phyloP scores from a whole-genome alignment of 2,797 vertebrate genomes.

The Rhinichthys osculus region DNA sequence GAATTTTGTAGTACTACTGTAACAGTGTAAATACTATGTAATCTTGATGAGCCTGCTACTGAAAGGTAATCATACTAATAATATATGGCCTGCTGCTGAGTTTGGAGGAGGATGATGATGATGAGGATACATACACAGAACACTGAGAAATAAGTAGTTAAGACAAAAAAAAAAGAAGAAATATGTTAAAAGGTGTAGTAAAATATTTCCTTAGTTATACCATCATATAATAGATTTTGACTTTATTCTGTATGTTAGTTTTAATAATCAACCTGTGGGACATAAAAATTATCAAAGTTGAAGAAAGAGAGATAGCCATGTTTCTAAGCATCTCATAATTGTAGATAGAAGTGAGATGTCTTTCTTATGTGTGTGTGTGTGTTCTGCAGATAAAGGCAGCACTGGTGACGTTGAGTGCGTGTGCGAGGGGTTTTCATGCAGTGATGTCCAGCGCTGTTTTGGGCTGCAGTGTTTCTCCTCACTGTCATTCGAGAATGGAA shows the following conservation, averaged over 20 bases:
- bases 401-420: constrained; percentile 82
- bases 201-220: not conserved
- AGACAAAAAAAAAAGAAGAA: not conserved
- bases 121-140: too few relatives aligned
- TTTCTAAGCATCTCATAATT: not conserved
- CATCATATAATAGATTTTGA: not conserved
- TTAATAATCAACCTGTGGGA: not conserved
- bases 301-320: not conserved
- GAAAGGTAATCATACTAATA: too few relatives aligned
- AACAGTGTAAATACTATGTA: too few relatives aligned
- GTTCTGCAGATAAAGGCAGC: constrained; percentile 78
- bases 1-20: too few relatives aligned
- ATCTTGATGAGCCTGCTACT: too few relatives aligned
- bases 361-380: constrained; percentile 32
- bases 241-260: not conserved
- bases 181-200: not conserved
- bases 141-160: too few relatives aligned
- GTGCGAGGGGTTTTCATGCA: constrained; percentile 87
- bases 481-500: constrained; percentile 84
- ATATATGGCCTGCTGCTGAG: too few relatives aligned
- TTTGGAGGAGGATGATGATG: too few relatives aligned
- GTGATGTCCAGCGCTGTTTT: constrained; percentile 80
- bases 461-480: constrained; percentile 91
- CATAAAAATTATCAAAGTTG: not conserved
- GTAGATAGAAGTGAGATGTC: not conserved